These are phyloP conservation scores for Spongilla lacustris DNA, from an alignment of 37 sponge, comb jelly and placozoan species.

Conservation along the genomic window DNA sequence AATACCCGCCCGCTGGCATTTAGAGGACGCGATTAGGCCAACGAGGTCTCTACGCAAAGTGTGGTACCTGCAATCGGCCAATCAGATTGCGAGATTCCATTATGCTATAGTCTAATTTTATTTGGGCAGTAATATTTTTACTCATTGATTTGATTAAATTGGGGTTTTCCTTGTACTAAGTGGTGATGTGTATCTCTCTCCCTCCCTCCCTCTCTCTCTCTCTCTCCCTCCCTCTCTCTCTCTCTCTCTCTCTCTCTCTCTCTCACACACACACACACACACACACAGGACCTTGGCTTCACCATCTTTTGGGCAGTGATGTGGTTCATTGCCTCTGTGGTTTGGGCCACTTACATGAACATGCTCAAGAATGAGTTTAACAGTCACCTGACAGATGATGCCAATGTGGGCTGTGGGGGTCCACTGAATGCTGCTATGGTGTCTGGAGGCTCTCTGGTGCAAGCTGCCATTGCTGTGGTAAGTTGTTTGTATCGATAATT, in stretches of 20 bases:
- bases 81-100: too few relatives aligned
- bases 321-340: conserved; percentile 72
- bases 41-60: too few relatives aligned
- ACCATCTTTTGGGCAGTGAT: conserved; percentile 56
- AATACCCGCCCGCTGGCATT: too few relatives aligned
- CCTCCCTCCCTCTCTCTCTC: neutral
- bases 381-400: neutral
- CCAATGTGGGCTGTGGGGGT: neutral
- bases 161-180: too few relatives aligned
- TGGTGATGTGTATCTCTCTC: too few relatives aligned
- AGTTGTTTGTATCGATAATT: neutral
- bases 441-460: conserved; percentile 18
- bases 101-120: too few relatives aligned
- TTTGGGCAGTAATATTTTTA: too few relatives aligned
- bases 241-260: neutral
- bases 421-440: neutral
- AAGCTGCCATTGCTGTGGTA: conserved; percentile 47
- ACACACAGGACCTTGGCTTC: conserved; percentile 60
- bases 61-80: too few relatives aligned
- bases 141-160: too few relatives aligned
- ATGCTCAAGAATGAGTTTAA: conserved; percentile 9
- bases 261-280: neutral
- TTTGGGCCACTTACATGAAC: conserved; percentile 59
- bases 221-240: neutral
- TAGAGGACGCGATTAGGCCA: too few relatives aligned